Evolutionary conservation across 2,113 vertebrate species (phyloP), one percentile per base, ranked within the genome.

Genomic region (Ceuthmochares aereus): DNA sequence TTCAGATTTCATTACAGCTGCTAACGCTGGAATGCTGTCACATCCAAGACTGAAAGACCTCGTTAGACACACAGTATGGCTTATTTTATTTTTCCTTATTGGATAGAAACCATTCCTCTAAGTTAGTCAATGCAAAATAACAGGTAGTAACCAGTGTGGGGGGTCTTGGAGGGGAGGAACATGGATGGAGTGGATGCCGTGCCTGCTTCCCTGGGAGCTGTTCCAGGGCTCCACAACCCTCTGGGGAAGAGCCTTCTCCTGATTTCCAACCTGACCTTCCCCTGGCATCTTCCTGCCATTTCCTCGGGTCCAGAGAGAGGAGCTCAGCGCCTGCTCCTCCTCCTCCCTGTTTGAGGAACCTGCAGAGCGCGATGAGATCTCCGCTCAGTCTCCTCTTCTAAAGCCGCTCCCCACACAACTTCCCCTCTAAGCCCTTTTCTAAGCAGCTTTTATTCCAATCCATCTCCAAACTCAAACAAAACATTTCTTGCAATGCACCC

Each of bases 401-500:
- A 21, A 49, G 47, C 47, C 20, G 22, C 47, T 23, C 10, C 47
- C 23, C 22, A 4, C 22, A 49, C 47, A 21, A 12, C 22, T 49
- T 49, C 47, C 12, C 47, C 47, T 49, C 21, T 23, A 23, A 49
- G 9, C 47, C 37, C 45, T 88, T 56, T 73, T 66, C 49, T 58
- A 77, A 93, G 64, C 56, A 62, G 68, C 37, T 88, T 85, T 59
- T 80, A 40, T 59, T 66, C 36, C 17, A 42, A 54, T 32, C 80
- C 42, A 51, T 47, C 67, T 73, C 54, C 89, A 85, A 75, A 91
- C 40, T 62, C 74, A 95, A 91, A 79, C 42, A 72, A 80, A 93
- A 55, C 52, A 4, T 70, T 92, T 90, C 34, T 78, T 60, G 59
- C 75, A 80, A 86, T 47, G 14, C 36, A 36, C 83, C 91, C 86